Evolutionary conservation across 2,113 vertebrate species (phyloP), one percentile per base, ranked within the genome.

Genomic region (Ammodramus savannarum): DNA sequence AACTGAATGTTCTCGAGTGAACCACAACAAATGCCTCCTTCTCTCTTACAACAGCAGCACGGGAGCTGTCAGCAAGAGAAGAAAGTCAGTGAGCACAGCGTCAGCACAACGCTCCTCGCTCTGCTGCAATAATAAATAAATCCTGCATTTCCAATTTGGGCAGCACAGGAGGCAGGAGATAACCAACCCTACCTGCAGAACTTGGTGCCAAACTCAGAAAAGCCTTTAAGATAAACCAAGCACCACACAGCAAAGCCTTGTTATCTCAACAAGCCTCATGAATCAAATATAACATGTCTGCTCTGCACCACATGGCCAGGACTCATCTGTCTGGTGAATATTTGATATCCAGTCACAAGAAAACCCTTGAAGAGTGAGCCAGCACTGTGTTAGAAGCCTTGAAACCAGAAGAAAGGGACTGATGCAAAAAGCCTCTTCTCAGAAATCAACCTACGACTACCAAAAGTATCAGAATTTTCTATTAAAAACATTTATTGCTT

Each of bases 1-100:
- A 93, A 90, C 85, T 68, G 68, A 88, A 86, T 80, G 91, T 91
- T 97, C 94, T 88, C 22, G 6, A 85, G 79, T 72, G 79, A 96
- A 72, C 89, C 87, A 90, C 90, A 97, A 93, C 85, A 94, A 95
- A 95, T 90, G 36, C 52, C 85, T 93, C 85, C 61, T 74, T 26
- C 59, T 88, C 71, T 93, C 93, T 79, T 44, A 25, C 63, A 86
- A 31, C 54, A 93, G 81, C 81, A 87, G 78, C 66, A 58, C 6
- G 7, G 32, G 80, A 93, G 58, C 66, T 63, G 51, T 58, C 66
- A 58, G 71, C 20, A 29, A 57, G 74, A 34, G 46, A 22, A 68
- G 19, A 51, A 78, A 89, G 67, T 77, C 78, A 62, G 13, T 6
- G 20, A 87, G 51, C 55, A 83, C 21, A 19, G 52, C 0, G 0